These are phyloP conservation scores for Chloroceryle amazona DNA, from an alignment of 2,797 vertebrate species.

Conservation along the genomic window DNA sequence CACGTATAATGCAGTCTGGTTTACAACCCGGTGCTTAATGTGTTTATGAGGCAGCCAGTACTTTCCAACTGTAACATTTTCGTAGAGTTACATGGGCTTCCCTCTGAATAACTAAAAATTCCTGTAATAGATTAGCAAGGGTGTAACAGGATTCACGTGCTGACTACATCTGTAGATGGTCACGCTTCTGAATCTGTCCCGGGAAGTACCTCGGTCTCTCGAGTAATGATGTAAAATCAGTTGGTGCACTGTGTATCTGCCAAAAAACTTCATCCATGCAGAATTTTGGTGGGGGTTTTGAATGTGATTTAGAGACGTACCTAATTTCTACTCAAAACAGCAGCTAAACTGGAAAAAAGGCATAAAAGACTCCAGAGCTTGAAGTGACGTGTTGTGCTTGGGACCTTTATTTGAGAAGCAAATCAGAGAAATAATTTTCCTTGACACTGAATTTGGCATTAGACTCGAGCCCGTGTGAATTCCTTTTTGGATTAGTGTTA, in stretches of 20 bases:
- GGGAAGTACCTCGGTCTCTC: neutral
- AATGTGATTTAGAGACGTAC: neutral
- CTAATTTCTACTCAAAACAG: neutral
- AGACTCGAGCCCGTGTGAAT: neutral
- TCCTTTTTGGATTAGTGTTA: neutral
- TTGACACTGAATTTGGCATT: neutral
- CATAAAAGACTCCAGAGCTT: neutral
- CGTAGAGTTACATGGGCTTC: neutral
- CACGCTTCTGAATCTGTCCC: neutral
- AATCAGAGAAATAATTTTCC: neutral
- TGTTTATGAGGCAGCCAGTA: neutral
- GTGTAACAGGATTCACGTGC: neutral
- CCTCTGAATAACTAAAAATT: neutral
- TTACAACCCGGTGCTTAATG: neutral
- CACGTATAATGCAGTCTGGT: neutral
- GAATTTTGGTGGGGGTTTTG: neutral
- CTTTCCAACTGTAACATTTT: conserved; percentile 10
- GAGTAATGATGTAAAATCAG: neutral
- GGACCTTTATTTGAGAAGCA: neutral
- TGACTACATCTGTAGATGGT: neutral
- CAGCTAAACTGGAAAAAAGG: neutral
- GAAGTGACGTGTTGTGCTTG: neutral
- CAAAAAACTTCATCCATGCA: neutral
- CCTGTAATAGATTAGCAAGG: neutral
- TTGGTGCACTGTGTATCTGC: neutral